Percentiles rank a stretch among this genome's conserved stretches.
Conservation (phyloP, 2,797 vertebrate species). For the Morus bassanus region DNA sequence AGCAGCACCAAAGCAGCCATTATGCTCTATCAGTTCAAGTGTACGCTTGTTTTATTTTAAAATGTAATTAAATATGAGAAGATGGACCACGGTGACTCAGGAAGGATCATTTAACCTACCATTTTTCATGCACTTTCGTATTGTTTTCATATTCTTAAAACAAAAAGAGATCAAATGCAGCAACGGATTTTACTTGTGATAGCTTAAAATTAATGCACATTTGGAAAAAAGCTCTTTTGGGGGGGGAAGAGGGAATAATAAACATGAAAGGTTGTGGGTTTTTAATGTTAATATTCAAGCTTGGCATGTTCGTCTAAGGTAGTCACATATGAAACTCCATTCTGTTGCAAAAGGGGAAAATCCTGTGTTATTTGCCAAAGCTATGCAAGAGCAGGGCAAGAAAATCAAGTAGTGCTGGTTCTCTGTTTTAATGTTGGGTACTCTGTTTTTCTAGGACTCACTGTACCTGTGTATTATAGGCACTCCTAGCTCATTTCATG, state of each 20-base stretch:
- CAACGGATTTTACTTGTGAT: background rate
- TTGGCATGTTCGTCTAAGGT: background rate
- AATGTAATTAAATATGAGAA: conserved; percentile 19
- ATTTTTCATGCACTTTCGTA: background rate
- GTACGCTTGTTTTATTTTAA: background rate
- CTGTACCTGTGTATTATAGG: background rate
- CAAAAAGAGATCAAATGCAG: background rate
- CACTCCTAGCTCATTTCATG: background rate
- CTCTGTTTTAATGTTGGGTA: background rate
- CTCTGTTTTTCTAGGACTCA: background rate
- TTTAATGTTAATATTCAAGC: background rate
- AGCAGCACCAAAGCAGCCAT: background rate
- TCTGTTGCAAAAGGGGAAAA: background rate
- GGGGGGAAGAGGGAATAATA: background rate
- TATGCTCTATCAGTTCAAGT: background rate
- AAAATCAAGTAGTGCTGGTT: background rate
- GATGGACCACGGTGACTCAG: background rate
- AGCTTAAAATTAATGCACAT: background rate
- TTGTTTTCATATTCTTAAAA: background rate
- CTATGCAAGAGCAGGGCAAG: background rate
- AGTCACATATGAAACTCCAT: background rate
- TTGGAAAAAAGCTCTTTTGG: background rate
- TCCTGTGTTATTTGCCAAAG: background rate
- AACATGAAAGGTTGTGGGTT: background rate
- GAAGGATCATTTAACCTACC: background rate